Conservation (phyloP, 2,888 invertebrate species). For the Mesochorus sp. region DNA sequence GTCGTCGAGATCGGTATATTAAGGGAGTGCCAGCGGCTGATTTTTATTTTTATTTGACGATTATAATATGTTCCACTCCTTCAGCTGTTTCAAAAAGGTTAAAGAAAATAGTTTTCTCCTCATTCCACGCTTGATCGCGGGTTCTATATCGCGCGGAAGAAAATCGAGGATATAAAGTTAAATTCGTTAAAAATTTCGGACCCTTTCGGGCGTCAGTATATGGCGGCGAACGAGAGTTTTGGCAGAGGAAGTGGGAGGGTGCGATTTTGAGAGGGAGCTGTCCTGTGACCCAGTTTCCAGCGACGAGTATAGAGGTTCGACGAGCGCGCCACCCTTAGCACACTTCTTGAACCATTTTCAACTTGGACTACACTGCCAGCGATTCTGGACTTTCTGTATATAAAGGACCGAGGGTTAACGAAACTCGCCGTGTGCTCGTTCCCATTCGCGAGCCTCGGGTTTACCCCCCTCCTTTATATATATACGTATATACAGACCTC, state of each 20-base stretch:
- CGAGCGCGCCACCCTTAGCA: constrained; percentile 16
- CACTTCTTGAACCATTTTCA: constrained; percentile 22
- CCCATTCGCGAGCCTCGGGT: constrained; percentile 44
- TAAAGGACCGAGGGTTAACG: constrained; percentile 11
- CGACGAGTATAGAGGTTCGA: neutral
- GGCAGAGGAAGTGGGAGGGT: constrained; percentile 64
- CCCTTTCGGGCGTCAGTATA: constrained; percentile 35
- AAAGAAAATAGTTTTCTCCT: constrained; percentile 44
- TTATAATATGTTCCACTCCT: neutral
- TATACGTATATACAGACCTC: constrained; percentile 6
- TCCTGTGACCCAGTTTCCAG: constrained; percentile 50
- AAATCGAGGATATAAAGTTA: constrained; percentile 62
- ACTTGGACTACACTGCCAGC: constrained; percentile 36
- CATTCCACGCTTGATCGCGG: constrained; percentile 9
- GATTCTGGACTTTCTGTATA: constrained; percentile 17
- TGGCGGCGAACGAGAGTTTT: constrained; percentile 47
- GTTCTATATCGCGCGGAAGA: constrained; percentile 28
- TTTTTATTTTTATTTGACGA: constrained; percentile 40
- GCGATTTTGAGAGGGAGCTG: constrained; percentile 64
- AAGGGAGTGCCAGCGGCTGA: constrained; percentile 5
- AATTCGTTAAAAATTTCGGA: constrained; percentile 71
- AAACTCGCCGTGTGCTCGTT: constrained; percentile 41
- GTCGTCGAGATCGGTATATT: too few species aligned
- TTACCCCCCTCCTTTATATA: constrained; percentile 19
- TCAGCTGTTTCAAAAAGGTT: constrained; percentile 8